These are phyloP conservation scores for Heliconius hewitsoni DNA, from an alignment of 1,140 invertebrate species.

Conservation along the genomic window DNA sequence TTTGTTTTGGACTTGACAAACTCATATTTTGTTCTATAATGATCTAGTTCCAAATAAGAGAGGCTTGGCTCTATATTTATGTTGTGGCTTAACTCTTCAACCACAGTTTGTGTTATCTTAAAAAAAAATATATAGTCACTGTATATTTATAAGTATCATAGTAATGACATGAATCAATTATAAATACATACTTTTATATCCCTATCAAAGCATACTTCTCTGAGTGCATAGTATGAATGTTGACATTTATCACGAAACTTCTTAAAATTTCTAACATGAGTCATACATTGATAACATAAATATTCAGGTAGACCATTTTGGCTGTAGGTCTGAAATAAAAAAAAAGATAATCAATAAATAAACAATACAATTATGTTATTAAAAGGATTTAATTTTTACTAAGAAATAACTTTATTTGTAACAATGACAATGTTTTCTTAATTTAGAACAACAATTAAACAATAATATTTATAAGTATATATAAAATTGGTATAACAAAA, in stretches of 20 bases:
- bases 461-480: too few species aligned
- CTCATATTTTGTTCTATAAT: conserved; percentile 51
- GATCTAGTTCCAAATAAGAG: conserved; percentile 51
- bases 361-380: background rate
- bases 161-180: background rate
- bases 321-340: conserved; percentile 50
- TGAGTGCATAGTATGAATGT: conserved; percentile 58
- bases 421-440: too few species aligned
- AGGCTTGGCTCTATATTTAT: conserved; percentile 48
- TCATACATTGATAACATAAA: conserved; percentile 56
- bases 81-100: conserved; percentile 50
- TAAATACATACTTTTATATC: conserved; percentile 55
- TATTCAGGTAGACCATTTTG: conserved; percentile 31
- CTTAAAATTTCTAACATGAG: conserved; percentile 55
- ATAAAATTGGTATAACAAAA: too few species aligned
- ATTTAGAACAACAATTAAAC: too few species aligned
- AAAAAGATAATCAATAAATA: background rate
- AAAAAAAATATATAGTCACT: background rate
- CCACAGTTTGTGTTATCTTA: conserved; percentile 56
- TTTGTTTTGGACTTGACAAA: conserved; percentile 59
- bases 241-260: conserved; percentile 69
- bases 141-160: background rate
- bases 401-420: too few species aligned
- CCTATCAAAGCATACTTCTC: conserved; percentile 49
- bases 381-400: too few species aligned